A percentile compares a stretch with the other conserved stretches of the same genome.
These are phyloP conservation scores for Limnephilus auricula DNA, from an alignment of 2,888 invertebrate species.

Conservation along the genomic window DNA sequence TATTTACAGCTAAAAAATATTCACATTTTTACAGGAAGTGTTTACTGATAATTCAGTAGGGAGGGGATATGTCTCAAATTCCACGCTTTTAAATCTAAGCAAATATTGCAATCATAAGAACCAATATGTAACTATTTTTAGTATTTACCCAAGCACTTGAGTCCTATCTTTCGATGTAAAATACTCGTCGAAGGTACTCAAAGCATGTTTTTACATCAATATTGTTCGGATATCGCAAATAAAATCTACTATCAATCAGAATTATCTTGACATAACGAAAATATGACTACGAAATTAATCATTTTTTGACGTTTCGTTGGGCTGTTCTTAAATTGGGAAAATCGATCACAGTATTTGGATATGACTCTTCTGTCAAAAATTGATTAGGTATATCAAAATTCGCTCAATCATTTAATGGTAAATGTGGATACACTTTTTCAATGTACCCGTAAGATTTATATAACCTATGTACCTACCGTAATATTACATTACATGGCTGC, in stretches of 20 bases:
- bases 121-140: background rate
- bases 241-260: slow-evolving; percentile 51
- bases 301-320: slow-evolving; percentile 38
- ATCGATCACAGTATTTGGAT: background rate
- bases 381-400: background rate
- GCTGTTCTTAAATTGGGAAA: background rate
- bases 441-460: background rate
- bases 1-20: too few species aligned
- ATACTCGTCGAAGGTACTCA: background rate
- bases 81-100: background rate
- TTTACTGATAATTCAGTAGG: background rate
- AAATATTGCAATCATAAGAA: background rate
- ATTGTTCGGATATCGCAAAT: background rate
- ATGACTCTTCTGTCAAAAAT: background rate
- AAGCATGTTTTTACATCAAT: background rate
- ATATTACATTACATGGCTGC: too few species aligned
- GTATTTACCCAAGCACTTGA: background rate
- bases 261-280: slow-evolving; percentile 54
- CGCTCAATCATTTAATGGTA: background rate
- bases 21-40: background rate
- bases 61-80: background rate
- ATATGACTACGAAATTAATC: slow-evolving; percentile 54
- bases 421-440: background rate
- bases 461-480: too few species aligned
- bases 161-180: background rate